A percentile compares a stretch with the other conserved stretches of the same genome.
Evolutionary conservation across 2,797 vertebrate genomes (phyloP).

Genomic region (Gila robusta): DNA sequence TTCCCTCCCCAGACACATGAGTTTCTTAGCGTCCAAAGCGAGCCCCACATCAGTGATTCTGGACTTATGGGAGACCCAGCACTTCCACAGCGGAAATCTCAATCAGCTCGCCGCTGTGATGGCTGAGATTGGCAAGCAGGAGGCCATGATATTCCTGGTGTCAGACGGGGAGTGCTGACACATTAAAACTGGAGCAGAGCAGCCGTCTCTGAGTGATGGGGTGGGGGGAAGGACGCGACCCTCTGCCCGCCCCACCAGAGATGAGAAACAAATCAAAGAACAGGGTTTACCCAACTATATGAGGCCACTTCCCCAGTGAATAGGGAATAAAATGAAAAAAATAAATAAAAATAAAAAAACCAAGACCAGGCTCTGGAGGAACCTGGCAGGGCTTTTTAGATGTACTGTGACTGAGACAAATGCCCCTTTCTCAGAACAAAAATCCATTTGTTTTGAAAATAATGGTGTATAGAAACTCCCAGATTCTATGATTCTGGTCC

Average conservation of each 20-base stretch:
- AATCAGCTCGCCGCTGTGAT: constrained; percentile 94
- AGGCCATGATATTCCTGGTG: constrained; percentile 94
- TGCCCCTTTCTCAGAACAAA: constrained; percentile 50
- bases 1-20: constrained; percentile 88
- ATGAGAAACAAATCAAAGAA: constrained; percentile 57
- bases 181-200: constrained; percentile 41
- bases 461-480: constrained; percentile 48
- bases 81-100: constrained; percentile 98
- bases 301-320: constrained; percentile 48
- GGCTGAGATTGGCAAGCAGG: constrained; percentile 97
- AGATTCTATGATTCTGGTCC: constrained; percentile 44
- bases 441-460: constrained; percentile 27
- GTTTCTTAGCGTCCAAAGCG: constrained; percentile 95
- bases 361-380: constrained; percentile 27
- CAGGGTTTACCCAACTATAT: constrained; percentile 65
- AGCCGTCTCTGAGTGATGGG: constrained; percentile 22
- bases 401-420: constrained; percentile 61
- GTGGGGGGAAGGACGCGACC: constrained; percentile 55
- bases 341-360: background rate
- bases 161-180: constrained; percentile 96
- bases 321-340: background rate
- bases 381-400: constrained; percentile 42
- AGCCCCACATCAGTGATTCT: constrained; percentile 98
- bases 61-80: constrained; percentile 97
- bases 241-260: constrained; percentile 58